These are phyloP conservation scores for Bubo scandiacus DNA, from an alignment of 2,113 vertebrate species.

Conservation along the genomic window DNA sequence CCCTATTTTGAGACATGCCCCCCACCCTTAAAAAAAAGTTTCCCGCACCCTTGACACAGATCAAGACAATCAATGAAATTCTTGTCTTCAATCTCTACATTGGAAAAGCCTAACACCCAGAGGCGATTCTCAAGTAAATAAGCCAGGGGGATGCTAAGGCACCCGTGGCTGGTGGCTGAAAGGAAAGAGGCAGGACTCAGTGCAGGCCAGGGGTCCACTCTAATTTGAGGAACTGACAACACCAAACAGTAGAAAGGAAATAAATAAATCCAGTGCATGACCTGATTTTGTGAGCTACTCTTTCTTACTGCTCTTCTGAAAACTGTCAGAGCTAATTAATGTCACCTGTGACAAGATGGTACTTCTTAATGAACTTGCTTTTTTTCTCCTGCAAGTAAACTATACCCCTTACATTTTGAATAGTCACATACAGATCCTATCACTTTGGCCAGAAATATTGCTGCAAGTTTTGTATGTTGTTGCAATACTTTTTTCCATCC, in stretches of 20 bases:
- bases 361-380: constrained; percentile 5
- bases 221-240: background rate
- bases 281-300: background rate
- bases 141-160: rapidly evolving
- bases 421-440: background rate
- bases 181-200: background rate
- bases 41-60: background rate
- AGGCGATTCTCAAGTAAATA: rapidly evolving
- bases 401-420: background rate
- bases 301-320: background rate
- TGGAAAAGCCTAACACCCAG: background rate
- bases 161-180: background rate
- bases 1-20: background rate
- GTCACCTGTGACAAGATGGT: background rate
- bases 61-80: background rate
- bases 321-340: constrained; percentile 1
- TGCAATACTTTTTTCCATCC: background rate
- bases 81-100: rapidly evolving
- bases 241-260: background rate
- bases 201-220: background rate
- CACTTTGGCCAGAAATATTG: background rate
- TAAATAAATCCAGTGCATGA: background rate
- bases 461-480: background rate
- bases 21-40: too few relatives aligned
- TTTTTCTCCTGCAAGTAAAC: background rate